Base-by-base conservation (phyloP, 2,888 invertebrate species). In the Pristionchus exspectatus region DNA sequence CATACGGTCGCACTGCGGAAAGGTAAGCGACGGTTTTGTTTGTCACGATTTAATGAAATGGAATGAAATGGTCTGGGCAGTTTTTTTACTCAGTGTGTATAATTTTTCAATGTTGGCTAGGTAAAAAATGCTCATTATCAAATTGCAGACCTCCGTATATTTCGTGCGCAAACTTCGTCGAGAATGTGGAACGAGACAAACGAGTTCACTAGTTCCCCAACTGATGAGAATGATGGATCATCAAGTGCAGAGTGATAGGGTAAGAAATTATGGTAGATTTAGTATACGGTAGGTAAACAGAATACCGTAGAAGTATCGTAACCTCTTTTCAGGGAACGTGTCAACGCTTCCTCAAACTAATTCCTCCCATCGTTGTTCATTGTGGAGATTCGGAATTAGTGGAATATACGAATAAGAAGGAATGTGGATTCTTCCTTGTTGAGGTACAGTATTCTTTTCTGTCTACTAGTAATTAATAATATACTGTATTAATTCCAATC, bases 1-100 rank as follows among this genome's bases (percentile, higher is more conserved):
- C 95, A 98, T 99, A 91, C 96, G 98, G 30, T 98, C 98, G 0
- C 98, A 98, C 95, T 99, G 98, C 95, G 99, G 99, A 24, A 97
- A 98, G 95, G 96, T 96, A 90, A 88, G 89, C 24, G 21, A 12
- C 4, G 24, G 44, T 77, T 24, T 72, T 24, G 44, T 88, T 5
- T 5, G 38, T 38, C 38, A 38, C 38, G 38, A 38, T 38, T 38
- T 5, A 38, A 38, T 38, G 38, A 38, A 38, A 3, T 38, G 38
- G 5, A 38, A 3, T 5, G 38, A 38, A 38, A n/a, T n/a, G n/a
- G n/a, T n/a, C n/a, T n/a, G n/a, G n/a, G n/a, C n/a, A n/a, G n/a
- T n/a, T n/a, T n/a, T n/a, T n/a, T n/a, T n/a, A n/a, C n/a, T n/a
- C n/a, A n/a, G n/a, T n/a, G n/a, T n/a, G n/a, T n/a, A n/a, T n/a